Base-by-base conservation (phyloP, 2,797 vertebrate species). In the Onychomys arenicola region DNA sequence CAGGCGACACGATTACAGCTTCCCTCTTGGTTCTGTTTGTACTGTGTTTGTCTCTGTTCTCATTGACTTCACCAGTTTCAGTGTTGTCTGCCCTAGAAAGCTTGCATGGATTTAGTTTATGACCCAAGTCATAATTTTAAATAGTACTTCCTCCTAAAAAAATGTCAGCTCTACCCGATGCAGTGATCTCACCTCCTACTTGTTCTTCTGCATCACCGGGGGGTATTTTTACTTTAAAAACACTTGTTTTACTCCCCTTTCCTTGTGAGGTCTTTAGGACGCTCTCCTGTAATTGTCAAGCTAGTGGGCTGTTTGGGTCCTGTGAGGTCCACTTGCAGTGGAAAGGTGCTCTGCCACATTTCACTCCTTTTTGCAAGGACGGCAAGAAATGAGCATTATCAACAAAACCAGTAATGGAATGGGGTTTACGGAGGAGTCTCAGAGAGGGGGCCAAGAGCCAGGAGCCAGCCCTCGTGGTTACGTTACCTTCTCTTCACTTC, bases 51-150 rank as follows among this genome's bases (percentile, higher is more conserved):
- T 77, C 55, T 94, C 43, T 88, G 6, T 49, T 57, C n/a, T 86
- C 21, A 2, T 5, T 13, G 77, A 63, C 16, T 13, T 43, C 13
- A 27, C 57, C 14, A 17, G 52, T n/a, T 67, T 59, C 76, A 29
- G 63, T 69, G 37, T 40, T 17, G 46, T 55, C 57, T 25, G 13
- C 55, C 78, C 29, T 92, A 29, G 77, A 65, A 78, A 77, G 75
- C 19, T 16, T 40, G 0, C 49, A 69, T 10, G 43, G 29, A 23
- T 46, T 80, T 57, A 17, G 59, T 82, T 81, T 29, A 55, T 43
- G 55, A 92, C 81, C 85, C 67, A 27, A 81, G 94, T 65, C 34
- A 84, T 89, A 88, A 92, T 83, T 94, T 89, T 52, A 83, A 91
- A 43, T 82, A 23, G 1, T 5, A 43, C 57, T 90, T 87, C 34